Base-by-base conservation (phyloP, 2,797 vertebrate genomes). In the Geotrypetes seraphini region DNA sequence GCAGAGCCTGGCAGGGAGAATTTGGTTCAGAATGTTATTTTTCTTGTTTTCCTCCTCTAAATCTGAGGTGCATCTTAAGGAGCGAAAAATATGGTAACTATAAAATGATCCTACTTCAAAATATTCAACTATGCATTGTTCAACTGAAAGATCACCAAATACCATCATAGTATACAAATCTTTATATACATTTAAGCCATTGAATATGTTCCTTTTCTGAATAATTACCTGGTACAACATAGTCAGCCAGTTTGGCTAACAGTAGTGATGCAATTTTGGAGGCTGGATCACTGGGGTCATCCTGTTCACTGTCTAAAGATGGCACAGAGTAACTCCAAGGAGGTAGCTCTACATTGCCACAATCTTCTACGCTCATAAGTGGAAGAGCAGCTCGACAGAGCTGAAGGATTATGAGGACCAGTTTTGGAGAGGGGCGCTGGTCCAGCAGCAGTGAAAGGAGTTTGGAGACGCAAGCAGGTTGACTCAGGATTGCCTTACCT, bases 301-400 rank as follows among this genome's bases (percentile, higher is more conserved):
- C 91, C 54, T 92, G 92, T 34, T 97, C 92, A 1, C 86, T 79
- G 51, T 97, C 94, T 25, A 97, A 63, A 2, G 91, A 84, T 31
- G 88, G 90, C 7, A 96, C 88, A 0, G 92, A 94, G 64, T 95
- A 97, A 63, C 94, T 97, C 96, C 96, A 99, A 1, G 91, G 89
- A 0, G 96, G 96, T 36, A 99, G 72, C 5, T 95, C 93, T 47
- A 99, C 96, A 0, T 97, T 96, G 7, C 91, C 91, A 60, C 96
- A 99, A 63, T 99, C 96, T 61, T 99, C 92, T 15, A 99, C 93
- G 1, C 94, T 99, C 96, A 99, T 99, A 31, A 99, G 90, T 4
- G 96, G 96, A 46, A 99, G 78, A 0, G 93, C 96, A 3, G 94
- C 92, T 18, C 96, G 88, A 53, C 94, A 97, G 16, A 99, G 37